Evolutionary conservation across 2,888 invertebrate species (phyloP), one percentile per base, ranked within the genome.

Genomic region (Nemapogon koenigi): DNA sequence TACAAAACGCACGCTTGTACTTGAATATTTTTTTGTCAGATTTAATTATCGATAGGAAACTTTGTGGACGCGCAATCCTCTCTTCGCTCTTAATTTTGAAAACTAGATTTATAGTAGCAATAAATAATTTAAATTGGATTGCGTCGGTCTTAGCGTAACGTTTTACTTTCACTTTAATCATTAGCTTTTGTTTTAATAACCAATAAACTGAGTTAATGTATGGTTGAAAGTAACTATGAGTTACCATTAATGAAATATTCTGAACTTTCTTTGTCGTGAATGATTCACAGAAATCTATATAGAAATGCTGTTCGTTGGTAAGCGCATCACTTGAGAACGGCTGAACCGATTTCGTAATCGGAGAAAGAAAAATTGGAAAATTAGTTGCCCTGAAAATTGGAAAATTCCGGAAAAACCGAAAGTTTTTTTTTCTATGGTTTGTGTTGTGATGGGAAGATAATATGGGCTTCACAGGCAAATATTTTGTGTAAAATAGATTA

Each of bases 81-180:
- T 31, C 16, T 3, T 26, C 35, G 35, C 26, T 35, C 35, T 35
- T 35, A 28, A 28, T 37, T 28, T 37, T 28, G 11, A 37, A 37
- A 37, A 37, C 28, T 28, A 35, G 33, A 40, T 40, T 40, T 40
- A 40, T 40, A 19, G 25, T 3, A 11, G 39, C 35, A 35, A 40
- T 40, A 40, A 40, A 40, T 40, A 37, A 27, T 35, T 39, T 28
- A 35, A 40, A 35, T 37, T 37, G 37, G 39, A 35, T 40, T 40
- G 35, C 13, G 35, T 40, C 30, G 13, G 11, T 27, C 18, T 36
- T 35, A 35, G 15, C 16, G 35, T 22, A 30, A 35, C 35, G 39
- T 27, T 40, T 35, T 40, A 40, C 39, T 40, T 40, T 40, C 39
- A 40, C 35, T 40, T 33, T 27, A 22, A 17, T 16, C 26, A 36